A percentile compares a stretch with the other conserved stretches of the same genome.
Evolutionary conservation across 30 jellyfish, hydroid and myxozoan genomes (phyloP).

Genomic region (Catostylus mosaicus): DNA sequence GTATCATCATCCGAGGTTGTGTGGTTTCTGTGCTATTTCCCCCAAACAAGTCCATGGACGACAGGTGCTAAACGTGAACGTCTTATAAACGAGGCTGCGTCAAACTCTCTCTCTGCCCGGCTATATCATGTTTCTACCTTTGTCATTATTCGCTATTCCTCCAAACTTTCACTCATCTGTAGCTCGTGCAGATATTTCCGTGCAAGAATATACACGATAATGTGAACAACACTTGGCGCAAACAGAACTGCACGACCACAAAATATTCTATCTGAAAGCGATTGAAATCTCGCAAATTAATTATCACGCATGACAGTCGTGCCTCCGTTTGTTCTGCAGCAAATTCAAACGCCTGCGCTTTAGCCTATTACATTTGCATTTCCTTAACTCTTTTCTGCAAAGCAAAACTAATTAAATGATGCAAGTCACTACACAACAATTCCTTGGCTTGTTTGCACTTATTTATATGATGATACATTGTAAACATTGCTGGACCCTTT

Average conservation of each 20-base stretch:
- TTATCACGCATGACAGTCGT: constrained; percentile 46
- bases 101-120: not conserved
- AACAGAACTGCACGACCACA: constrained; percentile 18
- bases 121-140: not conserved
- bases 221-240: constrained; percentile 1
- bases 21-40: not conserved
- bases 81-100: not conserved
- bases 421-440: not conserved
- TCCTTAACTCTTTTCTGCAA: not conserved
- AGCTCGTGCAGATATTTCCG: too few species aligned
- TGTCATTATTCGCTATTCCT: not conserved
- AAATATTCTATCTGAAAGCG: constrained; percentile 43
- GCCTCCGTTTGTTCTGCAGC: constrained; percentile 26
- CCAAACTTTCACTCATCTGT: too few species aligned
- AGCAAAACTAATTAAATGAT: not conserved
- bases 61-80: not conserved
- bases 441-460: not conserved
- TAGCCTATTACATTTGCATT: constrained; percentile 37
- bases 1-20: not conserved
- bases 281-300: constrained; percentile 40
- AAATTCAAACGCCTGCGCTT: constrained; percentile 47
- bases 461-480: not conserved
- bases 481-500: too few species aligned
- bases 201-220: too few species aligned
- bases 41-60: not conserved